Evolutionary conservation across 2,888 invertebrate genomes (phyloP).

Genomic region (Bruchidius siliquastri): DNA sequence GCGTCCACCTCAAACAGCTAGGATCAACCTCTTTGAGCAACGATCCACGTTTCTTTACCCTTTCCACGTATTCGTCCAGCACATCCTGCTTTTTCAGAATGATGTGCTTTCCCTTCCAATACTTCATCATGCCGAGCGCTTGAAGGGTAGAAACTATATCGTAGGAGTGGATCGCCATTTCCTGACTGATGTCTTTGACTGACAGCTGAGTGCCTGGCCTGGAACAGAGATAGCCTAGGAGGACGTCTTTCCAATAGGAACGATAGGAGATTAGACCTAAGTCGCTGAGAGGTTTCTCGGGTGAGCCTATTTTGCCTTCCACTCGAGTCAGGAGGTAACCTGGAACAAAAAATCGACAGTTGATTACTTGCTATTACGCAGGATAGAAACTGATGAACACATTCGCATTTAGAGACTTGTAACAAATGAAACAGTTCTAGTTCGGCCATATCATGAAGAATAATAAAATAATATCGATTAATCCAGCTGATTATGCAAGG

Average conservation of each 20-base stretch:
- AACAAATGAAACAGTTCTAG: too few species aligned
- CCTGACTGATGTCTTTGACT: slow-evolving; percentile 85
- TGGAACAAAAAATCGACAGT: slow-evolving; percentile 50
- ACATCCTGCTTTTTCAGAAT: slow-evolving; percentile 93
- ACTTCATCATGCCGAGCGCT: slow-evolving; percentile 95
- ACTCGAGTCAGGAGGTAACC: slow-evolving; percentile 93
- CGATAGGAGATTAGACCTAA: slow-evolving; percentile 95
- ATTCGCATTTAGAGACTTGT: too few species aligned
- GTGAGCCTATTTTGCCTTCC: slow-evolving; percentile 98
- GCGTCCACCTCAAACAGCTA: slow-evolving; percentile 83
- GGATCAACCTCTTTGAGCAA: slow-evolving; percentile 86
- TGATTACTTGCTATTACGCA: too few species aligned
- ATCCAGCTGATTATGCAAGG: too few species aligned
- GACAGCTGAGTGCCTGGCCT: slow-evolving; percentile 84
- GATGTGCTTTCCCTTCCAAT: slow-evolving; percentile 94
- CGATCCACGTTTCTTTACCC: slow-evolving; percentile 67
- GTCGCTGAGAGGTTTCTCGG: slow-evolving; percentile 97
- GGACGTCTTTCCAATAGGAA: slow-evolving; percentile 97
- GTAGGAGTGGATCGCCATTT: slow-evolving; percentile 93
- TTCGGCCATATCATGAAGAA: too few species aligned
- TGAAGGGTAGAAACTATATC: slow-evolving; percentile 97
- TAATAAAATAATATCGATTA: too few species aligned
- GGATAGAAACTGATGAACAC: too few species aligned
- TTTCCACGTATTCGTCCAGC: slow-evolving; percentile 85
- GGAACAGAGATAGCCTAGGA: slow-evolving; percentile 85